A percentile compares a stretch with the other conserved stretches of the same genome.
Conservation (phyloP, 2,113 vertebrate genomes). For the Tiliqua scincoides region DNA sequence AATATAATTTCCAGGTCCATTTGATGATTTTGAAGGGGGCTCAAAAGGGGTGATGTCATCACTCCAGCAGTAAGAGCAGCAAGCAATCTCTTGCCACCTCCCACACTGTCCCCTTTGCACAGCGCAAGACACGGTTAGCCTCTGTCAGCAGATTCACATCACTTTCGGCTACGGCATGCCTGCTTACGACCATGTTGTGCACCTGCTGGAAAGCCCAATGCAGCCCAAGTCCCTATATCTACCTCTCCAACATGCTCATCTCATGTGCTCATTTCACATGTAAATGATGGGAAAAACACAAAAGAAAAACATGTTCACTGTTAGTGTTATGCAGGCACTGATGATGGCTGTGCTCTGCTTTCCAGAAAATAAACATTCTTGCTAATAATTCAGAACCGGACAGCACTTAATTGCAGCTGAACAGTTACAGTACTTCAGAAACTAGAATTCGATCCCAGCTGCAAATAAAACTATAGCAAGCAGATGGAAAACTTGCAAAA, state of each 20-base stretch:
- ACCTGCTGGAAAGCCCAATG: not conserved
- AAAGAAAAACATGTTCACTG: not conserved
- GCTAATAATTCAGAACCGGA: not conserved
- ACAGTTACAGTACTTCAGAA: not conserved
- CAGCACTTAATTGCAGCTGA: not conserved
- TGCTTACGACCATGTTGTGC: not conserved
- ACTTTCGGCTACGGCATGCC: not conserved
- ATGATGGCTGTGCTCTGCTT: not conserved
- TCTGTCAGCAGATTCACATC: not conserved
- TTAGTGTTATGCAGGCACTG: fast-evolving
- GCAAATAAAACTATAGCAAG: not conserved
- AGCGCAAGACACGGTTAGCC: not conserved
- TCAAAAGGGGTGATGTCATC: not conserved
- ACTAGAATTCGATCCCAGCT: not conserved
- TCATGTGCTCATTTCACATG: not conserved
- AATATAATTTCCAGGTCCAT: not conserved
- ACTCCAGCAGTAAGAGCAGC: not conserved
- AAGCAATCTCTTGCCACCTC: not conserved
- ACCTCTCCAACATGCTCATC: not conserved
- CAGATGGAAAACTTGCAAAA: not conserved
- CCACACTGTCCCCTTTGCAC: too few relatives aligned
- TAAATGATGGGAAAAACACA: not conserved
- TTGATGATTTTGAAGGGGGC: not conserved
- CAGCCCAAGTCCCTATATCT: not conserved
- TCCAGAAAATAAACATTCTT: too few relatives aligned